phyloP scores from a whole-genome alignment of 1,140 invertebrate species.

The Drosophila rhopaloa region DNA sequence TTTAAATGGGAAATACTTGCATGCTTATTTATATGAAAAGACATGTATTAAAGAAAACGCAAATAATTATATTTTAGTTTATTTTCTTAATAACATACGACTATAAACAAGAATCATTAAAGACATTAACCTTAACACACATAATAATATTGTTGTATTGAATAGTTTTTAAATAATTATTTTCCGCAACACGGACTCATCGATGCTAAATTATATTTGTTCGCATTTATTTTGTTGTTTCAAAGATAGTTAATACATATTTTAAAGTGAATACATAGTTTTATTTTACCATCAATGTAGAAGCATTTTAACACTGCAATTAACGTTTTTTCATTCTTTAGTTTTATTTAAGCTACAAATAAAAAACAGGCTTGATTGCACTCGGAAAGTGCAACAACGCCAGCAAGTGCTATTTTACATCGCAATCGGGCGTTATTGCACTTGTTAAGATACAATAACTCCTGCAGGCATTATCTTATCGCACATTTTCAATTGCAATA shows the following conservation, averaged over 20 bases:
- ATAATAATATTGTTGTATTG: conserved; percentile 4
- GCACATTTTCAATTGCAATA: no score
- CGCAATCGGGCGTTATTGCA: no score
- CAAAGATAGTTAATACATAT: conserved; percentile 1
- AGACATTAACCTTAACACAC: conserved; percentile 10
- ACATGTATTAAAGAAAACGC: background rate
- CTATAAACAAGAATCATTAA: conserved; percentile 13
- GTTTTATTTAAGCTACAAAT: conserved; percentile 3
- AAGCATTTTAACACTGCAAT: conserved; percentile 11
- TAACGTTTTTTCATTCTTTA: background rate
- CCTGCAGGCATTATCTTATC: background rate
- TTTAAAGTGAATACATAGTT: conserved; percentile 8
- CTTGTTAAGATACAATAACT: no score
- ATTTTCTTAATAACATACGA: conserved; percentile 9
- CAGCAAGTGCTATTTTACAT: no score
- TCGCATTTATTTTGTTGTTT: background rate
- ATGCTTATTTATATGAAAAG: no score
- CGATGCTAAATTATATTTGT: conserved; percentile 5
- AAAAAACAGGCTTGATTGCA: conserved; percentile 10
- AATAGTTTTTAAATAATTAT: background rate
- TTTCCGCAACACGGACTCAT: background rate
- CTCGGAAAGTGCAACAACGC: no score
- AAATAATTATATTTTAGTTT: background rate
- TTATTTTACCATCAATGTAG: conserved; percentile 7
- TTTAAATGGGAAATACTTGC: no score